Evolutionary conservation across 2,797 vertebrate species (phyloP).

Genomic region (Streptopelia turtur): DNA sequence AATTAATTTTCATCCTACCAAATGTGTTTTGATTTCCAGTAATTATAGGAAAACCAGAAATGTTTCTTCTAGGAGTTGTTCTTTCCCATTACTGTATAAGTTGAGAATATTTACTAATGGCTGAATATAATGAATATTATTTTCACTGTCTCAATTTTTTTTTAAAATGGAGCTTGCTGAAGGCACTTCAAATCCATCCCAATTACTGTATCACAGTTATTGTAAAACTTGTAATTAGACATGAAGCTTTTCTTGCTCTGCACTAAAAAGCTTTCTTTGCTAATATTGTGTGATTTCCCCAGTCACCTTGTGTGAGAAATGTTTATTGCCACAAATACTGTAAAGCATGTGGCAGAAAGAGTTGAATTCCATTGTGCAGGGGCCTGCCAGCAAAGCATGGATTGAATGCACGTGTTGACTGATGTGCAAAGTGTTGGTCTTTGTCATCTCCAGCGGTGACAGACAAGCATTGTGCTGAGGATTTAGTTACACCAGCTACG

Average conservation of each 20-base stretch:
- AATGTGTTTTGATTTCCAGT: background rate
- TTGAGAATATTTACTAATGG: constrained; percentile 16
- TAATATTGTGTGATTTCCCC: constrained; percentile 11
- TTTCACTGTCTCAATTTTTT: constrained; percentile 12
- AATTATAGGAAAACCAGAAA: background rate
- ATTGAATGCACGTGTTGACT: background rate
- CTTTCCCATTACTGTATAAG: background rate
- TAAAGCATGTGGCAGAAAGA: background rate
- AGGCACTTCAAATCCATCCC: constrained; percentile 14
- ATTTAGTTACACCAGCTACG: background rate
- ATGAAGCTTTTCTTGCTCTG: background rate
- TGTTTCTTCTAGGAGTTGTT: background rate
- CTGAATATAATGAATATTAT: background rate
- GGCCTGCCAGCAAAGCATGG: background rate
- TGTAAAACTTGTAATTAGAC: constrained; percentile 9
- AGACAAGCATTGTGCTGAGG: background rate
- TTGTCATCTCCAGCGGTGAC: background rate
- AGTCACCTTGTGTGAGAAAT: background rate
- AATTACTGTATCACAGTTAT: constrained; percentile 6
- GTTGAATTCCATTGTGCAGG: background rate
- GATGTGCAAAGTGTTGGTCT: background rate
- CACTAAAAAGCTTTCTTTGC: background rate
- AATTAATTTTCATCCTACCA: background rate
- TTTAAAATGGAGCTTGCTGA: constrained; percentile 31
- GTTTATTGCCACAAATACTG: background rate